Conservation (phyloP, 1,140 invertebrate genomes). For the Phenacoccus solenopsis region DNA sequence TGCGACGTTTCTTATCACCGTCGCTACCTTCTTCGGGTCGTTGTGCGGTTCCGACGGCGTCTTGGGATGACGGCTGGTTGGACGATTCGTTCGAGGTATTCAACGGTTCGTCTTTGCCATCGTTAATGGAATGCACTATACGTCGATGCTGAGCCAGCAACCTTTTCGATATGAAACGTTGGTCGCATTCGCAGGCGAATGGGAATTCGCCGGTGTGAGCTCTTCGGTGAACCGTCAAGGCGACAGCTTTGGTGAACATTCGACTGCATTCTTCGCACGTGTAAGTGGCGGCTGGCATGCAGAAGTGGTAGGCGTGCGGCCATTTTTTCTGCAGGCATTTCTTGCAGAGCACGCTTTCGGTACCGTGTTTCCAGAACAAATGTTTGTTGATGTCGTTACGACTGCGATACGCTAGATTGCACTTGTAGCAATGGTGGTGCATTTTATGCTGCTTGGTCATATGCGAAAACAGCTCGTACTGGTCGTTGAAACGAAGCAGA, state of each 20-base stretch:
- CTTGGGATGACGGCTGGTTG: not conserved
- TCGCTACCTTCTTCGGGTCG: constrained; percentile 15
- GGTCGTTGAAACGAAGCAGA: constrained; percentile 60
- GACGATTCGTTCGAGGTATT: too few species aligned
- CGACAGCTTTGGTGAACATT: constrained; percentile 58
- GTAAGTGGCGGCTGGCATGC: constrained; percentile 60
- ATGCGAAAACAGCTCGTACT: constrained; percentile 63
- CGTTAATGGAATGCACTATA: not conserved
- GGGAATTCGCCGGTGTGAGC: constrained; percentile 56
- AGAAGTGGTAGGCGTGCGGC: constrained; percentile 82
- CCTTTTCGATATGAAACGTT: constrained; percentile 69
- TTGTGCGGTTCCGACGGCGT: not conserved
- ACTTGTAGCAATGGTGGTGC: constrained; percentile 69
- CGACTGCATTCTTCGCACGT: constrained; percentile 65
- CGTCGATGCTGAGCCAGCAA: constrained; percentile 50
- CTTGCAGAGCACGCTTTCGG: constrained; percentile 70
- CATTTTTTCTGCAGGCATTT: constrained; percentile 75
- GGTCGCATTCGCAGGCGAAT: constrained; percentile 54
- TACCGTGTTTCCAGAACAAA: constrained; percentile 81
- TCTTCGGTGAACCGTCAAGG: constrained; percentile 66
- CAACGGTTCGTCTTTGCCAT: too few species aligned
- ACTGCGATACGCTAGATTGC: constrained; percentile 69
- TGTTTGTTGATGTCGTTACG: constrained; percentile 76
- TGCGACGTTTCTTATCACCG: constrained; percentile 4
- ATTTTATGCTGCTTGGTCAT: constrained; percentile 73